Base-by-base conservation (phyloP, 2,113 vertebrate species). In the Rhineura floridana region DNA sequence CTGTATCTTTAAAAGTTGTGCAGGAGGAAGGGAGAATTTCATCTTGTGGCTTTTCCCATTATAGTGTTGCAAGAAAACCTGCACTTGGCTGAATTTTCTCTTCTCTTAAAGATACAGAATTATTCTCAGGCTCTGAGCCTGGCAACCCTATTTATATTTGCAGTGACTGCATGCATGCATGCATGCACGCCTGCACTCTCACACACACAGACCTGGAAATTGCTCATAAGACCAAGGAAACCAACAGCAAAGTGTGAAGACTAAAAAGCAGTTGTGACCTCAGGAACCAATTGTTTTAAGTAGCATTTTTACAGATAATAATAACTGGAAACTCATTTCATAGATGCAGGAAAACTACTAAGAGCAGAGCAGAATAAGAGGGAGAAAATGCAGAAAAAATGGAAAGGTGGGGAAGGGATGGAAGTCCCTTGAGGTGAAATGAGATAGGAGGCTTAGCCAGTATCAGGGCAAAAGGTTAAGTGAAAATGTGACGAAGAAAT, bases 401-500 rank as follows among this genome's bases (percentile, higher is more conserved):
- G 13, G 84, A 73, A 69, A 11, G 0, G 72, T 72, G 4, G 19
- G 67, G 3, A n/a, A 62, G 63, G 4, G 6, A 59, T 81, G 86
- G 87, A 69, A 67, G 76, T 65, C 94, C 92, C 65, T 81, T 62
- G 76, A 91, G 83, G 91, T 89, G 85, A 88, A 78, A 93, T 75
- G 85, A 0, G 87, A 91, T 90, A 79, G 90, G 90, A 93, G 90
- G 95, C 91, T 93, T 90, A 91, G 91, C 50, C 91, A 92, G 87
- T 46, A 65, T 75, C 65, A 65, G 92, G 93, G 87, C 92, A 92
- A 92, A 92, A 93, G 95, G 91, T 93, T 95, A 96, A 92, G 92
- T 94, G 94, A 95, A 94, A 95, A 95, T 93, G 91, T 91, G 89
- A 92, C 87, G 91, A 93, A 95, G 91, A 93, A 93, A 93, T 82